Percentiles rank a stretch among this genome's conserved stretches.
Evolutionary conservation across 2,797 vertebrate genomes (phyloP).

Genomic region (Coracias cyanogaster): DNA sequence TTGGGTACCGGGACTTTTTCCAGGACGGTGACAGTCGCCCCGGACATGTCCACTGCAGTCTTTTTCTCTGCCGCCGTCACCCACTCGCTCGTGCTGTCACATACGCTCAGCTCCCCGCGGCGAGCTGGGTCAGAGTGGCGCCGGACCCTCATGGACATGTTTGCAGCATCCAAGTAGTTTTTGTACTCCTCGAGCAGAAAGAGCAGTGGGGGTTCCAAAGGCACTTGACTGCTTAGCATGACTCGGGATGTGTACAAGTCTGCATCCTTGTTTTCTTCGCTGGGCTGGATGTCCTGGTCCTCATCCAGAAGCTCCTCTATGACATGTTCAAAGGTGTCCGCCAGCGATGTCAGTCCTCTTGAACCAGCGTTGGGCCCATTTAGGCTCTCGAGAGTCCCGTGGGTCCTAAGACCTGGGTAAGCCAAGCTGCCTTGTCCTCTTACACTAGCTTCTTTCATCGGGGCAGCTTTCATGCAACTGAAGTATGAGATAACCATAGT

Average conservation of each 20-base stretch:
- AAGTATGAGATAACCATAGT: constrained; percentile 99
- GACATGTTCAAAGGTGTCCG: constrained; percentile 98
- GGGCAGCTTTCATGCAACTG: constrained; percentile 99
- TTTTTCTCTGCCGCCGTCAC: constrained; percentile 99
- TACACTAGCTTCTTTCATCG: constrained; percentile 95
- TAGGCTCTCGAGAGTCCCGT: constrained; percentile 92
- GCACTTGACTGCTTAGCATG: constrained; percentile 99
- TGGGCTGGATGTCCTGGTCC: constrained; percentile 84
- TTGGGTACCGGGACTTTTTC: constrained; percentile 98
- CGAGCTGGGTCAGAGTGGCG: constrained; percentile 97
- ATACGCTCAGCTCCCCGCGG: constrained; percentile 97
- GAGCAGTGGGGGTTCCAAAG: constrained; percentile 99
- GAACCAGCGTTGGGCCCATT: constrained; percentile 84
- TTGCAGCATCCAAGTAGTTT: constrained; percentile 99
- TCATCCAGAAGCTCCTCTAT: constrained; percentile 98
- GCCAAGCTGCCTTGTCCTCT: constrained; percentile 95
- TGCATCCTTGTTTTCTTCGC: constrained; percentile 92
- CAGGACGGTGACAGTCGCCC: constrained; percentile 96
- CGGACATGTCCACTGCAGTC: constrained; percentile 99
- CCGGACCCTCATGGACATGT: constrained; percentile 98
- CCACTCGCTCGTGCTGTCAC: constrained; percentile 99
- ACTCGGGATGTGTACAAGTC: constrained; percentile 97
- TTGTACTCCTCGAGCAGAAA: constrained; percentile 99
- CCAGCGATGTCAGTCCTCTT: constrained; percentile 88
- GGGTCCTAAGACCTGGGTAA: constrained; percentile 92